Conservation (phyloP, 1,140 invertebrate genomes). For the Drosophila sechellia region DNA sequence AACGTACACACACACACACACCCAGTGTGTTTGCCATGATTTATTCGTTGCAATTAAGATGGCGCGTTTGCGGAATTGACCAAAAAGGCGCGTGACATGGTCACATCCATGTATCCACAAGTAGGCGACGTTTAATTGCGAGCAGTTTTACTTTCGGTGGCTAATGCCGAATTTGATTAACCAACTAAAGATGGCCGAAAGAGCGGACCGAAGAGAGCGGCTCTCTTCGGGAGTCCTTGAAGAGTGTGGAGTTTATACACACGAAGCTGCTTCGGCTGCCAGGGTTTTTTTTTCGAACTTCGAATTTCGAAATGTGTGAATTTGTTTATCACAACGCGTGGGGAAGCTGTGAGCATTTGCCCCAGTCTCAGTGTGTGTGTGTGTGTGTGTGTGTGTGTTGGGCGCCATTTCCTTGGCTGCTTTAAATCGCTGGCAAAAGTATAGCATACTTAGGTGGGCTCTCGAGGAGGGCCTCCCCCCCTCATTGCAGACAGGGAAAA, state of each 20-base stretch:
- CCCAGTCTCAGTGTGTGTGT: conserved; percentile 1
- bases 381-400: conserved; percentile 28
- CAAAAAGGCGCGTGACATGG: conserved; percentile 48
- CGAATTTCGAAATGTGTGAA: conserved; percentile 80
- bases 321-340: conserved; percentile 64
- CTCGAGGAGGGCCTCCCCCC: neutral
- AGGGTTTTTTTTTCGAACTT: conserved; percentile 58
- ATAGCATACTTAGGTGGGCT: conserved; percentile 57
- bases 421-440: conserved; percentile 61
- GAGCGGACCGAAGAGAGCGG: conserved; percentile 9
- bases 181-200: conserved; percentile 15
- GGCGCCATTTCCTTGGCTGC: conserved; percentile 57
- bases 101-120: conserved; percentile 16
- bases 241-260: neutral
- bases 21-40: conserved; percentile 38
- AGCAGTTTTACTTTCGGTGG: conserved; percentile 19
- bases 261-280: conserved; percentile 35
- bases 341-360: conserved; percentile 26
- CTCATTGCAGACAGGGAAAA: neutral
- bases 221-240: neutral
- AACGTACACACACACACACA: neutral
- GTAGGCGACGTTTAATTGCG: conserved; percentile 44
- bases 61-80: conserved; percentile 51
- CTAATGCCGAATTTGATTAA: conserved; percentile 49
- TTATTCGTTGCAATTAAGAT: conserved; percentile 78